Percentiles rank a stretch among this genome's conserved stretches.
These are phyloP conservation scores for Gnathonemus echidnorhynchus DNA, from an alignment of 2,113 vertebrate genomes.

Conservation along the genomic window DNA sequence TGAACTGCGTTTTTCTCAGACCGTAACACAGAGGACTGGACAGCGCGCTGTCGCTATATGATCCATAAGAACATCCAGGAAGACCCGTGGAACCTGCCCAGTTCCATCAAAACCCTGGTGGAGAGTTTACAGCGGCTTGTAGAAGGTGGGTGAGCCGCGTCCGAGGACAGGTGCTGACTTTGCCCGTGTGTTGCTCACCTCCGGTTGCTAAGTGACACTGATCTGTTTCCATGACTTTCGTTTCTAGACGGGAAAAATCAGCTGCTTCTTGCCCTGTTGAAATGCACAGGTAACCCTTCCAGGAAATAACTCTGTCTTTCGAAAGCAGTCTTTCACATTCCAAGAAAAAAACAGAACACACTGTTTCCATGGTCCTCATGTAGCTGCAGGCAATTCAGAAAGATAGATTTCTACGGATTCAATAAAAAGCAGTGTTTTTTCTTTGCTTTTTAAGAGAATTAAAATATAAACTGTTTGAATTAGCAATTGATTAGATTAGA, in stretches of 20 bases:
- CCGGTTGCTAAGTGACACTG: neutral
- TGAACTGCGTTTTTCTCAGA: constrained; percentile 55
- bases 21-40: constrained; percentile 87
- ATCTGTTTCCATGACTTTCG: constrained; percentile 32
- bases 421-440: neutral
- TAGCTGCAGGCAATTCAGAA: neutral
- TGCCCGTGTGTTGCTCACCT: neutral
- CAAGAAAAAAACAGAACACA: neutral
- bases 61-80: constrained; percentile 94
- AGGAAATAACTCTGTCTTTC: neutral
- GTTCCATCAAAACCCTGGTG: constrained; percentile 83
- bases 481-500: neutral
- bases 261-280: constrained; percentile 87
- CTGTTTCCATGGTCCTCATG: neutral
- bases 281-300: constrained; percentile 81
- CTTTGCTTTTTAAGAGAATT: neutral
- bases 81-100: constrained; percentile 95
- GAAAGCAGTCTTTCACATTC: neutral
- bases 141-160: constrained; percentile 68
- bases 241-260: constrained; percentile 92
- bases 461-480: neutral
- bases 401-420: neutral
- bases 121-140: constrained; percentile 88
- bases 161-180: too few species aligned
- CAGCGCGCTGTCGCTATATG: constrained; percentile 69